These are phyloP conservation scores for Tragelaphus eurycerus DNA, from an alignment of 2,797 vertebrate genomes.

Conservation along the genomic window DNA sequence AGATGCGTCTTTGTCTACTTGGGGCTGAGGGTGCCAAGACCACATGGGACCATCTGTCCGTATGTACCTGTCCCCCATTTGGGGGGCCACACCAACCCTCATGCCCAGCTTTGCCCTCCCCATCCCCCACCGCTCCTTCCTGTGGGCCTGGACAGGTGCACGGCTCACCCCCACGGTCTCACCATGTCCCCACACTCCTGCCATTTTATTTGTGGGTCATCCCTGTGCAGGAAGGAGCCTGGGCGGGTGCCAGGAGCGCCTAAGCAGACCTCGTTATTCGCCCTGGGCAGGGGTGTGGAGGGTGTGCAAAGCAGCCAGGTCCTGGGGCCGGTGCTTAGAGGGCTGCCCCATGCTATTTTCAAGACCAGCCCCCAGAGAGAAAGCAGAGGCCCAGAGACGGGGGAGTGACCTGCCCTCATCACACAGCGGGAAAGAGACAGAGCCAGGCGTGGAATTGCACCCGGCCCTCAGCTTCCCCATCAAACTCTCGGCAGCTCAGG, in stretches of 20 bases:
- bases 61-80: background rate
- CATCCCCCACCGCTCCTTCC: background rate
- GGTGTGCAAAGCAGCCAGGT: background rate
- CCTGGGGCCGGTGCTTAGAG: background rate
- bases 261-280: background rate
- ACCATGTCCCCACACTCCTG: background rate
- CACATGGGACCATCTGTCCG: background rate
- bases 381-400: background rate
- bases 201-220: background rate
- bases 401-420: background rate
- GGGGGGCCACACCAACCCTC: background rate
- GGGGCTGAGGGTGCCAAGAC: background rate
- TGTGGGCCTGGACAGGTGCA: background rate
- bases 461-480: background rate
- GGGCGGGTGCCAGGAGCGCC: background rate
- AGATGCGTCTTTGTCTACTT: accelerated
- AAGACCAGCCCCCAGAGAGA: background rate
- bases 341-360: background rate
- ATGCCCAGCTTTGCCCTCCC: background rate
- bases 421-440: background rate
- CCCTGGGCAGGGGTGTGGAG: background rate
- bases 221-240: background rate
- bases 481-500: too few species aligned
- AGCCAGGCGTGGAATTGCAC: background rate
- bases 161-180: accelerated